Conservation (phyloP, 2,888 invertebrate species). For the Orthonevra nobilis region DNA sequence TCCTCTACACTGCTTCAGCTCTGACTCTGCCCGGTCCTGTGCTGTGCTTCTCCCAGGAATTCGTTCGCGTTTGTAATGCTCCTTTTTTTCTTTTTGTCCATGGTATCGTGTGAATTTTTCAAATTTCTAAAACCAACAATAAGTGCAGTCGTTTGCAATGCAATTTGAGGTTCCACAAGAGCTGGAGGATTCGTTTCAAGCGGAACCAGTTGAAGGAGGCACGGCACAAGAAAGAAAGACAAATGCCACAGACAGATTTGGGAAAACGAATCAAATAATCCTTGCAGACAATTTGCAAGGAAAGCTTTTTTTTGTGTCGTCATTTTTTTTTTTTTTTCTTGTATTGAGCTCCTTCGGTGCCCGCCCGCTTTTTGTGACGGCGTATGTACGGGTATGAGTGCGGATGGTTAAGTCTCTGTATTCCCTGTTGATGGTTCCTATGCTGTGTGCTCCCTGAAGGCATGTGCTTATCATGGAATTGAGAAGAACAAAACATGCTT, state of each 20-base stretch:
- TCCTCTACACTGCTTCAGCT: background rate
- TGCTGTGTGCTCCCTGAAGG: constrained; percentile 10
- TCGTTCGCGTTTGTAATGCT: constrained; percentile 23
- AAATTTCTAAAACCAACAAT: constrained; percentile 60
- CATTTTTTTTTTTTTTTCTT: background rate
- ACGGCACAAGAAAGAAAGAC: constrained; percentile 33
- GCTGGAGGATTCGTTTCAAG: constrained; percentile 15
- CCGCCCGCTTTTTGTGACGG: background rate
- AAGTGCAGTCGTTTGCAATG: constrained; percentile 55
- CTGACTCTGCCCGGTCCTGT: background rate
- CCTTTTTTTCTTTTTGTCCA: background rate
- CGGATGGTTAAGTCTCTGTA: constrained; percentile 10
- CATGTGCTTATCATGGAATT: constrained; percentile 33
- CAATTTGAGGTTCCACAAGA: constrained; percentile 50
- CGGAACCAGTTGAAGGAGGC: constrained; percentile 5
- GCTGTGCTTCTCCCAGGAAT: background rate
- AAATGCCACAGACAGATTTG: constrained; percentile 55
- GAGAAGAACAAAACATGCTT: constrained; percentile 20
- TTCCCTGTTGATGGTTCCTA: constrained; percentile 12
- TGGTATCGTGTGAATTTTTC: constrained; percentile 51
- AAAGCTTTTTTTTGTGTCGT: constrained; percentile 2
- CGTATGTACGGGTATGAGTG: background rate
- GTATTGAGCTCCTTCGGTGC: background rate
- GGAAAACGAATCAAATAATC: constrained; percentile 42
- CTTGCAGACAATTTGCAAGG: constrained; percentile 49